Conservation (phyloP, 2,888 invertebrate genomes). For the Abscondita cerata region DNA sequence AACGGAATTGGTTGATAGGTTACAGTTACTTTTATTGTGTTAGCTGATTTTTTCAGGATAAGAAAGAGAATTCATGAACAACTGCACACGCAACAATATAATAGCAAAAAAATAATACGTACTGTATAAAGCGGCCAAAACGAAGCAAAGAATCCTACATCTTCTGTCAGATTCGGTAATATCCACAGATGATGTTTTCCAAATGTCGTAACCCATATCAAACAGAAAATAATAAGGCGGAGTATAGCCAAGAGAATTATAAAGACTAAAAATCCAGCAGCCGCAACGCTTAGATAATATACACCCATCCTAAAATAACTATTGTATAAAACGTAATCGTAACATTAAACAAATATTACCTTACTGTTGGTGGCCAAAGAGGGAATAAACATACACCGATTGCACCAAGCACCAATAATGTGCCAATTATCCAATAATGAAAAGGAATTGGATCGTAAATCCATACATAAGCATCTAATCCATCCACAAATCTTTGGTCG, state of each 20-base stretch:
- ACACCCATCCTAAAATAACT: constrained; percentile 79
- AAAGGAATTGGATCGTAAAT: constrained; percentile 96
- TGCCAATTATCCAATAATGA: constrained; percentile 94
- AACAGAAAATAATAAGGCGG: constrained; percentile 88
- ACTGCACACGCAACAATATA: too few relatives aligned
- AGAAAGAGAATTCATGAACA: too few relatives aligned
- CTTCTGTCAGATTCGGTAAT: constrained; percentile 98
- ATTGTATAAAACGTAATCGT: not conserved
- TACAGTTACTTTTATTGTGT: too few relatives aligned
- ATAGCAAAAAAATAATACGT: constrained; percentile 39
- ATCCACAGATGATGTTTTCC: constrained; percentile 97
- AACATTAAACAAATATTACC: constrained; percentile 59
- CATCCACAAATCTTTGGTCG: constrained; percentile 93
- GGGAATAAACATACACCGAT: constrained; percentile 98
- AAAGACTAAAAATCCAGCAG: constrained; percentile 92
- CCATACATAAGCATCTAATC: constrained; percentile 96
- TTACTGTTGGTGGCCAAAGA: constrained; percentile 95
- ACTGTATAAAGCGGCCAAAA: constrained; percentile 97
- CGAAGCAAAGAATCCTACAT: constrained; percentile 98
- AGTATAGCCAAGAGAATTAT: constrained; percentile 90
- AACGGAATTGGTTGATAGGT: too few relatives aligned
- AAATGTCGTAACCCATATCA: constrained; percentile 86
- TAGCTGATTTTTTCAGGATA: too few relatives aligned
- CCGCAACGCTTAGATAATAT: constrained; percentile 95
- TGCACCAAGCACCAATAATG: constrained; percentile 86